Percentiles rank a stretch among this genome's conserved stretches.
Evolutionary conservation across 2,113 vertebrate species (phyloP).

Genomic region (Cyphomyrus discorhynchus): DNA sequence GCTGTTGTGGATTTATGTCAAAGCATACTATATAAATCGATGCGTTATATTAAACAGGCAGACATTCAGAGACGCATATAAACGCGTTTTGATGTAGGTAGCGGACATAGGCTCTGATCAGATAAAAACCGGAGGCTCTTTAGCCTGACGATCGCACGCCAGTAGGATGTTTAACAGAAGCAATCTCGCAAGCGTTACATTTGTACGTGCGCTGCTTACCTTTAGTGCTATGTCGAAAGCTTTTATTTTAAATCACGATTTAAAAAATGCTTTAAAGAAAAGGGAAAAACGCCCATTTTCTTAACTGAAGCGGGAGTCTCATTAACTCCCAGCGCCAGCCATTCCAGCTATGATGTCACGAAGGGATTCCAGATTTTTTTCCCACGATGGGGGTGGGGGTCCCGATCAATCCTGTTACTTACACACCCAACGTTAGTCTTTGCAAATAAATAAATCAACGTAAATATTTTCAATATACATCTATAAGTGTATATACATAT

Average conservation of each 20-base stretch:
- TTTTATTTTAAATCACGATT: background rate
- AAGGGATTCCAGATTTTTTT: conserved; percentile 21
- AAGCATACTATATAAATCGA: background rate
- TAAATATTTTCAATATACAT: background rate
- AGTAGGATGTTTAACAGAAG: background rate
- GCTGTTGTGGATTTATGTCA: background rate
- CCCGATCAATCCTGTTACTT: background rate
- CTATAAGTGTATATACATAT: background rate
- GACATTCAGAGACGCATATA: background rate
- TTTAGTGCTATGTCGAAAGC: conserved; percentile 10
- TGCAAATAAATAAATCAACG: background rate
- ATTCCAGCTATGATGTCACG: conserved; percentile 21
- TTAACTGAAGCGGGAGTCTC: background rate
- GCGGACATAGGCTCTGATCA: background rate
- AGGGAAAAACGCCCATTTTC: background rate
- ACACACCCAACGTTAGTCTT: background rate
- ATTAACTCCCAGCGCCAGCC: background rate
- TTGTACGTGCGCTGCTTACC: background rate
- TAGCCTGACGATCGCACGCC: background rate
- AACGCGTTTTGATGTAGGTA: background rate
- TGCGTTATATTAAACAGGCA: background rate
- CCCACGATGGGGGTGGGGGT: conserved; percentile 13
- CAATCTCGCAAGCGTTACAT: background rate
- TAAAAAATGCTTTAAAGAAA: background rate
- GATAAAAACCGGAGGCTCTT: background rate